Evolutionary conservation across 30 jellyfish, hydroid and myxozoan genomes (phyloP).

Genomic region (Hydractinia echinata): DNA sequence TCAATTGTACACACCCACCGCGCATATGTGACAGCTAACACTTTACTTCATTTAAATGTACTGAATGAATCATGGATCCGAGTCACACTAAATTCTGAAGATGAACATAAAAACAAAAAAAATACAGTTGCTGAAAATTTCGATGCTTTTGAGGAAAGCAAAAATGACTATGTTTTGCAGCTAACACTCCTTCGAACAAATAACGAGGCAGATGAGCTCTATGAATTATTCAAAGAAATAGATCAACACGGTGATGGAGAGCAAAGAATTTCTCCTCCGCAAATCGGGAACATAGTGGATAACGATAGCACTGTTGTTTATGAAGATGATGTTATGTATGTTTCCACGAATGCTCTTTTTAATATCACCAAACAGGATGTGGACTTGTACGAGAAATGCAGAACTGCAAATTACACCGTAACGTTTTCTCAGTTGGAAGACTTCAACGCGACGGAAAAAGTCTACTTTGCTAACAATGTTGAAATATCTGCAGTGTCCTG

Average conservation of each 20-base stretch:
- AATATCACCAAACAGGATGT: background rate
- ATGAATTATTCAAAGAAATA: background rate
- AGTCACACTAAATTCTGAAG: background rate
- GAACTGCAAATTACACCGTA: background rate
- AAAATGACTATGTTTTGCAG: conserved; percentile 2
- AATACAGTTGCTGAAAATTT: conserved; percentile 9
- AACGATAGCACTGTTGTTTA: background rate
- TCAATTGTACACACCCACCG: background rate
- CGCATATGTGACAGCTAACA: conserved; percentile 20
- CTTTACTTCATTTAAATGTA: conserved; percentile 21
- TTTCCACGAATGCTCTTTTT: conserved; percentile 17
- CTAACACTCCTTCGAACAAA: background rate
- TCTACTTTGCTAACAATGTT: background rate
- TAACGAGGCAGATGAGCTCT: background rate
- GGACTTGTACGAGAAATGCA: background rate
- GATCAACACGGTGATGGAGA: background rate
- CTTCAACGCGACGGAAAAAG: background rate
- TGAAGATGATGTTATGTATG: conserved; percentile 25
- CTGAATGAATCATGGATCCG: conserved; percentile 20
- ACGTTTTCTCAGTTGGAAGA: background rate
- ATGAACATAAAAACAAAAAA: background rate
- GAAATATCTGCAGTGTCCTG: conserved; percentile 20
- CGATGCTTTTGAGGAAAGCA: background rate
- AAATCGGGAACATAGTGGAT: background rate
- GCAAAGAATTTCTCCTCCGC: no score